These are phyloP conservation scores for Reticulitermes lucifugus DNA, from an alignment of 2,888 invertebrate species.

Conservation along the genomic window DNA sequence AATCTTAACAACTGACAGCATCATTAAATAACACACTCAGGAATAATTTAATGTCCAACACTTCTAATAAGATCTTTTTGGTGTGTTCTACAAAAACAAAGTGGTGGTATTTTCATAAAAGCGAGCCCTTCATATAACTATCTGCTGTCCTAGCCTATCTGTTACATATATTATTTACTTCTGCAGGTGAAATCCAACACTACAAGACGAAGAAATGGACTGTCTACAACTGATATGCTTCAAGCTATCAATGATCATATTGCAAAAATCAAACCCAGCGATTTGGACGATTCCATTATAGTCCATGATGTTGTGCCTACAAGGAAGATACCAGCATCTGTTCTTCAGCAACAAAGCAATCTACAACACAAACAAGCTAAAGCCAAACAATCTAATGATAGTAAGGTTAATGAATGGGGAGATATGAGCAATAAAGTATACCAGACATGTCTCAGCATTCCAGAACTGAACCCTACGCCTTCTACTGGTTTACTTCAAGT, in stretches of 20 bases:
- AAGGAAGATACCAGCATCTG: slow-evolving; percentile 16
- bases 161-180: neutral
- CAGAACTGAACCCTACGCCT: neutral
- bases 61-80: no score
- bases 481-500: neutral
- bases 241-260: slow-evolving; percentile 76
- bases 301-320: slow-evolving; percentile 42
- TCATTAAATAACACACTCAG: no score
- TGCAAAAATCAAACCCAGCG: slow-evolving; percentile 51
- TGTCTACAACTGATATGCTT: slow-evolving; percentile 79
- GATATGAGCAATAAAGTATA: neutral
- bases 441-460: neutral
- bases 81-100: no score
- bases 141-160: neutral
- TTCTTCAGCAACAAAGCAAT: slow-evolving; percentile 2
- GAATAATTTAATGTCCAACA: no score
- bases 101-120: no score
- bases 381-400: neutral
- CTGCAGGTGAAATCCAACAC: slow-evolving; percentile 34
- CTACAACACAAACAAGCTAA: neutral
- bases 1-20: no score
- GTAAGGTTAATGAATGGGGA: neutral
- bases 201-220: slow-evolving; percentile 51
- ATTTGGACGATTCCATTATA: slow-evolving; percentile 46
- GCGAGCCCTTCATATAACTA: slow-evolving; percentile 18